phyloP scores from a whole-genome alignment of 2,113 vertebrate species.

The Artemisiospiza belli region DNA sequence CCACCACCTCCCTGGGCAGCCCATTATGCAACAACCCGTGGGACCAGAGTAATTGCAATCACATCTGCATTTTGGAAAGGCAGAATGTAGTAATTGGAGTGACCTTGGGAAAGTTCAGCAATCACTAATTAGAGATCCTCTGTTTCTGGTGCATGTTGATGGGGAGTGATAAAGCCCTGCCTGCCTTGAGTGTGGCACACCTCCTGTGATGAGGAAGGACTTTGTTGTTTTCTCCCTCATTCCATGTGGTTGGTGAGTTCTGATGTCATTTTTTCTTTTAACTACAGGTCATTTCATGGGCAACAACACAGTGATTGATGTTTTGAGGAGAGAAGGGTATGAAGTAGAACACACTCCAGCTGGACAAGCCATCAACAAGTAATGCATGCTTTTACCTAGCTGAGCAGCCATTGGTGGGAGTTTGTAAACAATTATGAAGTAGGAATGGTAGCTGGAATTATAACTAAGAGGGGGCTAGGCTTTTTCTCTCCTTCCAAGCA shows the following conservation, averaged over 20 bases:
- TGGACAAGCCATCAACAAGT: constrained; percentile 84
- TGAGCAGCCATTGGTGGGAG: neutral
- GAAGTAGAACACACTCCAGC: constrained; percentile 87
- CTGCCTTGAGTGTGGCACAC: neutral
- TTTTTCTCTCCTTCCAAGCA: neutral
- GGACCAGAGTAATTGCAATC: neutral
- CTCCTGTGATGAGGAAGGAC: neutral
- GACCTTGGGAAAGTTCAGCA: neutral
- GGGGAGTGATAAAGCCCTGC: neutral
- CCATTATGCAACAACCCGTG: neutral
- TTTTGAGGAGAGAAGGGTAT: constrained; percentile 85
- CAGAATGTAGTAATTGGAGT: neutral
- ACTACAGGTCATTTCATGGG: constrained; percentile 90
- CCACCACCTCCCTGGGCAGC: neutral
- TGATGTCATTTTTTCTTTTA: constrained; percentile 52
- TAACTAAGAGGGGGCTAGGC: neutral
- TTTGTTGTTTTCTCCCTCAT: neutral
- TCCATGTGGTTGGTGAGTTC: neutral
- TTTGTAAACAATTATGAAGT: neutral
- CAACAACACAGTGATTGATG: constrained; percentile 90
- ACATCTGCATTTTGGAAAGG: neutral
- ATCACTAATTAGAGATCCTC: neutral
- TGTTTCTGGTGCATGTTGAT: neutral
- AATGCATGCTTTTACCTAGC: constrained; percentile 36
- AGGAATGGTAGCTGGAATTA: neutral